A percentile compares a stretch with the other conserved stretches of the same genome.
Conservation (phyloP, 2,797 vertebrate genomes). For the Periophthalmus magnuspinnatus region DNA sequence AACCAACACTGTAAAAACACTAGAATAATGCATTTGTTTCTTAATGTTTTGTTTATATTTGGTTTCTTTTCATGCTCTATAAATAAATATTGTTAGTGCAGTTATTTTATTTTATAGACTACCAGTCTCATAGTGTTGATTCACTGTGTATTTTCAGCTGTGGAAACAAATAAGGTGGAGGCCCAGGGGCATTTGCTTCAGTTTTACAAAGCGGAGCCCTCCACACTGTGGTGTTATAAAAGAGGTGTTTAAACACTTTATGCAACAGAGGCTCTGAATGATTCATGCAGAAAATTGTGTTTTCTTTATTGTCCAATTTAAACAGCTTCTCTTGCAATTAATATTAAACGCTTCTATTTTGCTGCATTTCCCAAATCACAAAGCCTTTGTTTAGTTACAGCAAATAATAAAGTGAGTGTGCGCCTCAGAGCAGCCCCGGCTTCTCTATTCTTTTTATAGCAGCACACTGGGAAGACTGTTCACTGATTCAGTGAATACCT, state of each 20-base stretch:
- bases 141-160: not conserved
- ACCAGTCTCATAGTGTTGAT: not conserved
- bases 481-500: constrained; percentile 65
- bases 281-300: constrained; percentile 53
- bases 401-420: constrained; percentile 29
- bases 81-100: not conserved
- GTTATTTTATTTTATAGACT: not conserved
- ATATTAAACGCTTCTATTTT: constrained; percentile 35
- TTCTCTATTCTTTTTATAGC: constrained; percentile 72
- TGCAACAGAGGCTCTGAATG: constrained; percentile 54
- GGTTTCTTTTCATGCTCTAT: not conserved
- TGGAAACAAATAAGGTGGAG: constrained; percentile 64
- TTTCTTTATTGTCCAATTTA: constrained; percentile 34
- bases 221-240: constrained; percentile 81
- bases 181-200: constrained; percentile 74
- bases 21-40: not conserved
- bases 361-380: constrained; percentile 25
- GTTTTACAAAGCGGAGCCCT: constrained; percentile 72
- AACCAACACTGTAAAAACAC: too few relatives aligned
- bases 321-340: constrained; percentile 28
- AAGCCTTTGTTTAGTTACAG: constrained; percentile 41
- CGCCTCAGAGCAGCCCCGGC: constrained; percentile 37
- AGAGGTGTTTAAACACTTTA: constrained; percentile 71
- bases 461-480: constrained; percentile 69
- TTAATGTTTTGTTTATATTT: not conserved